phyloP scores from a whole-genome alignment of 2,797 vertebrate species.

The Thamnophis elegans region DNA sequence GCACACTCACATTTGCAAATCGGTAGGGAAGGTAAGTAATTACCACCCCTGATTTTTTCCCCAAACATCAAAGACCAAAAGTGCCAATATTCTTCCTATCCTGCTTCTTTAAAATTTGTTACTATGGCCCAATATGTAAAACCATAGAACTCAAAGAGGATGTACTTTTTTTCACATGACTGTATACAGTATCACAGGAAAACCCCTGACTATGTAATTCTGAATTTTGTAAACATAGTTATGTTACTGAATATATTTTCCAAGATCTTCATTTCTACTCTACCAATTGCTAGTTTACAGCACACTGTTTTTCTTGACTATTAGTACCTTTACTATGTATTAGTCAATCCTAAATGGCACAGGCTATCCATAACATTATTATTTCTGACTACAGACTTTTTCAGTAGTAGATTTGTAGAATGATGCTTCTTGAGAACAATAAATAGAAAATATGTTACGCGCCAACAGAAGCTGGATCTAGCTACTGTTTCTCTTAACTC shows the following conservation, averaged over 20 bases:
- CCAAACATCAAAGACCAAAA: not conserved
- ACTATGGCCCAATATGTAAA: no score
- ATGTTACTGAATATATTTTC: not conserved
- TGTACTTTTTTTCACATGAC: no score
- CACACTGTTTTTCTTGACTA: not conserved
- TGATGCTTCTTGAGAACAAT: not conserved
- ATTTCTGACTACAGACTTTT: not conserved
- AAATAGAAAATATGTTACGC: not conserved
- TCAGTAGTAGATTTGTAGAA: not conserved
- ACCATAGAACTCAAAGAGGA: no score
- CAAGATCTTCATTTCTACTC: not conserved
- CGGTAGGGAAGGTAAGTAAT: no score
- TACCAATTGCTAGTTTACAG: not conserved
- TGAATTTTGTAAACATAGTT: not conserved
- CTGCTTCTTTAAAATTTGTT: not conserved
- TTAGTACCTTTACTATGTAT: not conserved
- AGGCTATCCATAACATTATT: not conserved
- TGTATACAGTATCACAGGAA: not conserved
- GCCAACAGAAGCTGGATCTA: not conserved
- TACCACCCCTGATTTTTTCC: not conserved
- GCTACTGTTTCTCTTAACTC: not conserved
- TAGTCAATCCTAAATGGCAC: not conserved
- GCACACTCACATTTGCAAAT: no score
- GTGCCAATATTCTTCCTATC: not conserved
- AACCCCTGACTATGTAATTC: not conserved